Base-by-base conservation (phyloP, 2,113 vertebrate species). In the Pelecanus crispus region DNA sequence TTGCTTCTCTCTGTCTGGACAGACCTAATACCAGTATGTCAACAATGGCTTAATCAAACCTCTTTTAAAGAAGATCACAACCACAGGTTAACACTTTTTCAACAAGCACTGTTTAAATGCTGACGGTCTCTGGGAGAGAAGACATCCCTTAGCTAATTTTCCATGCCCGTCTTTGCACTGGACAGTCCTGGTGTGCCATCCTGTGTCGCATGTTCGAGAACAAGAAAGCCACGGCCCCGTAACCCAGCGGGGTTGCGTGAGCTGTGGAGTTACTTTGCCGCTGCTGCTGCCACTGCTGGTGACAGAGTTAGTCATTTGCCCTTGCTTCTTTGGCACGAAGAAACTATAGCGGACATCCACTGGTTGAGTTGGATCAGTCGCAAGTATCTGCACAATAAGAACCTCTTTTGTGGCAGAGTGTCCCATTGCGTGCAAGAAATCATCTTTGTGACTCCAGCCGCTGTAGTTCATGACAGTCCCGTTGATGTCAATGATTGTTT, bases 101-200 rank as follows among this genome's bases (percentile, higher is more conserved):
- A 98, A 97, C 97, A 99, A 98, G 96, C 99, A 99, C 78, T 99
- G 99, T 97, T 99, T 99, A 97, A 99, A 99, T 1, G 98, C 99
- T 3, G 99, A 99, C 17, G 99, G 99, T 86, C 99, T 98, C 81
- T 98, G 97, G 28, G 97, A 94, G 59, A 99, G 98, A 49, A 97
- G 84, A 84, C 99, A 99, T 40, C 98, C 98, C 95, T 99, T 99
- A 7, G 99, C 98, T 94, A 99, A 95, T 85, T 99, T 99, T 40
- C 98, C 98, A 21, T 98, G 98, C 12, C 88, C 97, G 5, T 99
- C 99, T 96, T 99, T 99, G 96, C 99, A 99, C 95, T 99, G 99
- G 56, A 99, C 99, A 38, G 99, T 99, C 97, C 99, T 98, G 78
- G 99, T 99, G 97, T 99, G 99, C 99, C 99, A 99, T 78, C 99